Conservation (phyloP, 2,113 vertebrate genomes). For the Mionectes macconnelli region DNA sequence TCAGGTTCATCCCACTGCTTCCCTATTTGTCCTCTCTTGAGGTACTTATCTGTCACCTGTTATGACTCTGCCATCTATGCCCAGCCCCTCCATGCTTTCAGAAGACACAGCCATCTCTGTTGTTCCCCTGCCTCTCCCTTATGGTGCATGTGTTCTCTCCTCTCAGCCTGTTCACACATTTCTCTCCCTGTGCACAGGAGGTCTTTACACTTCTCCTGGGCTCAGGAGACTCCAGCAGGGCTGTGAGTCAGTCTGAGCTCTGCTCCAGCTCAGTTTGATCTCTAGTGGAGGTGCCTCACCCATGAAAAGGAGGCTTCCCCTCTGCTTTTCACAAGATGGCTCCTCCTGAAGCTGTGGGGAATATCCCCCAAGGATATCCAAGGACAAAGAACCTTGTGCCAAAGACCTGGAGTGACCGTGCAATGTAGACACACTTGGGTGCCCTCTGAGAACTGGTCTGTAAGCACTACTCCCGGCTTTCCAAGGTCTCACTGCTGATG, state of each 20-base stretch:
- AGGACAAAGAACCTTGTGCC: not conserved
- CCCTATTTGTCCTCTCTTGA: not conserved
- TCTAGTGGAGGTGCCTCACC: not conserved
- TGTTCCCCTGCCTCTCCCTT: not conserved
- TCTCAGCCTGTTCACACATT: fast-evolving
- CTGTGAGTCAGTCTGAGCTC: not conserved
- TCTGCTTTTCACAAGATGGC: not conserved
- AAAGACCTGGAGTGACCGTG: not conserved
- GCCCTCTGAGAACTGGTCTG: not conserved
- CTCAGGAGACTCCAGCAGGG: too few relatives aligned
- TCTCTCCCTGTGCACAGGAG: not conserved
- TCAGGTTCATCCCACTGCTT: not conserved
- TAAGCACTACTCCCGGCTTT: not conserved
- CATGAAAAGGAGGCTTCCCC: not conserved
- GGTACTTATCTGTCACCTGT: not conserved
- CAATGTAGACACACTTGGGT: not conserved
- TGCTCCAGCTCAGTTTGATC: not conserved
- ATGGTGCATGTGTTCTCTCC: not conserved
- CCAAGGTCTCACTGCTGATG: not conserved
- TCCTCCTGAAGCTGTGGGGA: not conserved
- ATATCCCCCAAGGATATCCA: not conserved
- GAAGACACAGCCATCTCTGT: not conserved
- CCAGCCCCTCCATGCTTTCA: not conserved
- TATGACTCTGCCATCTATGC: not conserved
- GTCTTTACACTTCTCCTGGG: not conserved